phyloP scores from a whole-genome alignment of 2,113 vertebrate species.

The Centropus bengalensis region DNA sequence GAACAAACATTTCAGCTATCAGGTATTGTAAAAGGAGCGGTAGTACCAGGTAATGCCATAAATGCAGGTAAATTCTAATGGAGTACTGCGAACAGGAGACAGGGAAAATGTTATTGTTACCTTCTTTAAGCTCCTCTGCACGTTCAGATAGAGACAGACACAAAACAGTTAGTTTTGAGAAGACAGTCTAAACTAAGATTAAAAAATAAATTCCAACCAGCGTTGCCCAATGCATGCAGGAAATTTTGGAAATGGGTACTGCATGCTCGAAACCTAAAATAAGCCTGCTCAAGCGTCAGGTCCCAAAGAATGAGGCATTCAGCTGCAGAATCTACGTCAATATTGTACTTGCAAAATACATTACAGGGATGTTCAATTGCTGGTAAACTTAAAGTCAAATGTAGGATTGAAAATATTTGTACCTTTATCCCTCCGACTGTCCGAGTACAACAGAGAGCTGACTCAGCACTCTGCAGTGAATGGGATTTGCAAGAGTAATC shows the following conservation, averaged over 20 bases:
- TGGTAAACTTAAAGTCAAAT: neutral
- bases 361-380: neutral
- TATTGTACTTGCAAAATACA: neutral
- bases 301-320: neutral
- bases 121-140: slow-evolving; percentile 92
- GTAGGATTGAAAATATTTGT: neutral
- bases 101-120: slow-evolving; percentile 73
- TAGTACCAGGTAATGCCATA: neutral
- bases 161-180: slow-evolving; percentile 38
- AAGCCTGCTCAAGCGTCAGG: neutral
- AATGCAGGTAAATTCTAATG: neutral
- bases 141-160: slow-evolving; percentile 41
- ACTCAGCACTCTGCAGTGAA: neutral
- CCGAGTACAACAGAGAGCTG: neutral
- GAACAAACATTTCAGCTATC: neutral
- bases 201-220: neutral
- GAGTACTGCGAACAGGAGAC: neutral
- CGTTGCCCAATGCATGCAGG: neutral
- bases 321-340: neutral
- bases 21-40: neutral
- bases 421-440: neutral
- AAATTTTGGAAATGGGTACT: neutral
- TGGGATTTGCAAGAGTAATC: neutral
- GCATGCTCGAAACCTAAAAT: neutral
- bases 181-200: neutral